These are phyloP conservation scores for Emydoidea blandingii DNA, from an alignment of 2,797 vertebrate species.

Conservation along the genomic window DNA sequence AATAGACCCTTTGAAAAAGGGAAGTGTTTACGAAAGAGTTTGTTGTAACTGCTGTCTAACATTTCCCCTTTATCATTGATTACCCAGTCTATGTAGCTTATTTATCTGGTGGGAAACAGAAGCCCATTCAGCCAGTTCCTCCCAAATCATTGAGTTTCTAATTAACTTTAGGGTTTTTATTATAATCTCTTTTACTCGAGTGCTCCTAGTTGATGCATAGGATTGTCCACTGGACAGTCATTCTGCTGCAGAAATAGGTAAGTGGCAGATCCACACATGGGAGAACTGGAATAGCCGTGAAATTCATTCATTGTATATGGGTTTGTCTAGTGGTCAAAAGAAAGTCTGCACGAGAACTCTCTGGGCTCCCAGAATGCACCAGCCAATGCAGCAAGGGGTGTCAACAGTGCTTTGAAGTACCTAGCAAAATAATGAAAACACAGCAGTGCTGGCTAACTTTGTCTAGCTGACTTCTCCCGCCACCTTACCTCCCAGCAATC, in stretches of 20 bases:
- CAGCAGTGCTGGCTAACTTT: background rate
- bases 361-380: fast-evolving
- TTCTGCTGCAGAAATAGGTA: background rate
- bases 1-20: background rate
- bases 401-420: background rate
- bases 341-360: background rate
- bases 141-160: background rate
- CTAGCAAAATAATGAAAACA: background rate
- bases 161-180: background rate
- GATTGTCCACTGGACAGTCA: background rate
- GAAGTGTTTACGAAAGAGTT: background rate
- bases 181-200: background rate
- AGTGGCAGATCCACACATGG: background rate
- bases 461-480: conserved; percentile 29
- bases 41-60: too few relatives aligned
- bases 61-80: background rate
- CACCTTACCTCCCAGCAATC: background rate
- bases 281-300: background rate
- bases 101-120: background rate
- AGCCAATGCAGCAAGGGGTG: background rate
- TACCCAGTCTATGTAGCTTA: background rate
- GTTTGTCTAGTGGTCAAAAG: too few relatives aligned
- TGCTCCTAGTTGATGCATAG: background rate
- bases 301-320: too few relatives aligned
- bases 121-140: background rate